Percentiles rank a stretch among this genome's conserved stretches.
phyloP scores from a whole-genome alignment of 2,113 vertebrate species.

The Axis porcinus region DNA sequence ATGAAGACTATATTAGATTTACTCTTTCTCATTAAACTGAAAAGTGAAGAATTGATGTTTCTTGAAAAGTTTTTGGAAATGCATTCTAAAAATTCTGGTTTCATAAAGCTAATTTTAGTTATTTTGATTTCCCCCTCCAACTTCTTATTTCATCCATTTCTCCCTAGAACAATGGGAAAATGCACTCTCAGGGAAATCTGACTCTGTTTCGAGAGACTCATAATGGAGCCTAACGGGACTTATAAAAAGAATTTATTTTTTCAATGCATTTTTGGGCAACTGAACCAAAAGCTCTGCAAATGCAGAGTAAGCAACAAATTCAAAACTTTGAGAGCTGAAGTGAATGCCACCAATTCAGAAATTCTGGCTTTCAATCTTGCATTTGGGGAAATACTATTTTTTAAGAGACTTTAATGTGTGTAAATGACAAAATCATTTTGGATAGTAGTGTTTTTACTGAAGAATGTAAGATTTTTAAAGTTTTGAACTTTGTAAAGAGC shows the following conservation, averaged over 20 bases:
- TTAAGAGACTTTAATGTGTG: background rate
- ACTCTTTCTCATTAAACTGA: background rate
- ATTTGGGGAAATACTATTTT: background rate
- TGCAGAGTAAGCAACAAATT: slow-evolving; percentile 25
- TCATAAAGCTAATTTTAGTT: slow-evolving; percentile 21
- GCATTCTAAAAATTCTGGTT: background rate
- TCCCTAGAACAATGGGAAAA: slow-evolving; percentile 45
- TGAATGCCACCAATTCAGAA: background rate
- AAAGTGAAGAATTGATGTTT: background rate
- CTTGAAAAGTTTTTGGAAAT: slow-evolving; percentile 7
- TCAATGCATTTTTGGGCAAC: slow-evolving; percentile 28
- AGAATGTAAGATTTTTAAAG: background rate
- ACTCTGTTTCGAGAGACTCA: slow-evolving; percentile 46
- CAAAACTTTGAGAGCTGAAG: background rate
- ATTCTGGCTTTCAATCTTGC: background rate
- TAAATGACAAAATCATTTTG: background rate
- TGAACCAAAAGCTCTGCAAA: slow-evolving; percentile 44
- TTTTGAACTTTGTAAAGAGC: background rate
- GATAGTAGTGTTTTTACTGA: background rate
- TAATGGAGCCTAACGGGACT: background rate
- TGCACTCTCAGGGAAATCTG: slow-evolving; percentile 39
- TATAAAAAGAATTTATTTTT: slow-evolving; percentile 43
- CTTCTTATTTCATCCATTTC: slow-evolving; percentile 36
- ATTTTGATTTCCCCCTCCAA: background rate
- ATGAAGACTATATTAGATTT: background rate